phyloP scores from a whole-genome alignment of 2,797 vertebrate species.

The Benthosema pterotum region DNA sequence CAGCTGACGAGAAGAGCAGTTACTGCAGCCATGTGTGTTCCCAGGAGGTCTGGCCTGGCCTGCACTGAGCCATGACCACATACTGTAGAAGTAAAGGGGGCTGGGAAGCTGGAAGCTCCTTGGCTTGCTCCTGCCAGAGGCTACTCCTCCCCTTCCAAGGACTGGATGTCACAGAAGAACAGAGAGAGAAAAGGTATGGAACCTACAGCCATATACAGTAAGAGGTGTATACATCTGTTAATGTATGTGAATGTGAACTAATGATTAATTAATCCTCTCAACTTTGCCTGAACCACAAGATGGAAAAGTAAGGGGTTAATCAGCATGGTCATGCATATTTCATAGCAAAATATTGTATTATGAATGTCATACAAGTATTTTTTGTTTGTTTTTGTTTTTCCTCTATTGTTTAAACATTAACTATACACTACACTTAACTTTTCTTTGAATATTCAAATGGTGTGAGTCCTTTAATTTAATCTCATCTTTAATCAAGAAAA shows the following conservation, averaged over 20 bases:
- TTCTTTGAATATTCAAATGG: background rate
- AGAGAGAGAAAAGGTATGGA: background rate
- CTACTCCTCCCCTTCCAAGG: constrained; percentile 30
- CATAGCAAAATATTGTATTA: background rate
- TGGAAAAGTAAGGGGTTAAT: background rate
- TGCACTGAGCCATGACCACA: constrained; percentile 72
- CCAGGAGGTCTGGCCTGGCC: constrained; percentile 65
- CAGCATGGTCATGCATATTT: background rate
- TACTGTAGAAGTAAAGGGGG: constrained; percentile 2
- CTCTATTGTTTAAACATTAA: no score
- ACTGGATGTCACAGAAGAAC: constrained; percentile 37
- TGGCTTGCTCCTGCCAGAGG: constrained; percentile 42
- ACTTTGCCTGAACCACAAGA: no score
- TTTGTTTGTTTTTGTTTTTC: no score
- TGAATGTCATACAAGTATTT: no score
- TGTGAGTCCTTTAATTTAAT: background rate
- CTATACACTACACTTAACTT: background rate
- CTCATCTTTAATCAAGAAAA: background rate
- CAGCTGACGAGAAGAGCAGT: constrained; percentile 41
- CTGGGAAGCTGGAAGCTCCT: constrained; percentile 19
- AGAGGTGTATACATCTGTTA: no score
- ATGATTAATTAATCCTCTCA: no score
- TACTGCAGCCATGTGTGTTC: constrained; percentile 56
- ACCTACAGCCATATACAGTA: background rate
- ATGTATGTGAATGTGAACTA: no score